These are phyloP conservation scores for Adrianichthys oophorus DNA, from an alignment of 2,797 vertebrate species.

Conservation along the genomic window DNA sequence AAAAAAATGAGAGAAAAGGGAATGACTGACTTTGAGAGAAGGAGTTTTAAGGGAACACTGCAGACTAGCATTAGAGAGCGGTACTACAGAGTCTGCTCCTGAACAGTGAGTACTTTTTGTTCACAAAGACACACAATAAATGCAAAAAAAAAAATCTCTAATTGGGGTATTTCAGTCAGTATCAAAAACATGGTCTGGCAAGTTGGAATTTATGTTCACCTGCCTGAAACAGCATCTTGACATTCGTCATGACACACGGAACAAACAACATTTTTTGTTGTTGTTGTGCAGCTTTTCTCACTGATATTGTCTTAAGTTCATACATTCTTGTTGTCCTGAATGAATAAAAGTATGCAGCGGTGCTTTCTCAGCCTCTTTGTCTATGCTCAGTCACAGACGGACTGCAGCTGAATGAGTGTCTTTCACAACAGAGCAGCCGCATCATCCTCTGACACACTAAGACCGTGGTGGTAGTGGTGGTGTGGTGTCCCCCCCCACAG, in stretches of 20 bases:
- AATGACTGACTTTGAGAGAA: conserved; percentile 44
- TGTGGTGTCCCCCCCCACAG: conserved; percentile 21
- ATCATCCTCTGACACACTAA: conserved; percentile 47
- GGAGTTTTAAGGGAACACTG: conserved; percentile 57
- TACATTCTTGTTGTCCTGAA: neutral
- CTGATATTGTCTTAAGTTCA: too few relatives aligned
- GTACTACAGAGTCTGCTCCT: conserved; percentile 51
- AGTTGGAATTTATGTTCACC: too few relatives aligned
- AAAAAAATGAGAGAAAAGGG: conserved; percentile 23
- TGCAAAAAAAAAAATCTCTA: too few relatives aligned
- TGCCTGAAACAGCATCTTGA: too few relatives aligned
- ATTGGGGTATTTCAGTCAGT: too few relatives aligned
- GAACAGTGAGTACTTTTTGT: neutral
- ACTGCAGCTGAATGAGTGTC: conserved; percentile 45
- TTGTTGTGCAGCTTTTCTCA: too few relatives aligned
- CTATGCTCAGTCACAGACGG: conserved; percentile 6
- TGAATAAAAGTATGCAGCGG: too few relatives aligned
- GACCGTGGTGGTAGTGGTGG: conserved; percentile 13
- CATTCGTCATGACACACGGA: too few relatives aligned
- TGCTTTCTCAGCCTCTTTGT: conserved; percentile 1
- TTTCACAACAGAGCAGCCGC: conserved; percentile 48
- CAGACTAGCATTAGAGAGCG: conserved; percentile 53
- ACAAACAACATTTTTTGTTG: too few relatives aligned
- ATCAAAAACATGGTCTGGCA: too few relatives aligned
- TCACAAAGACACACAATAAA: too few relatives aligned